A percentile compares a stretch with the other conserved stretches of the same genome.
Evolutionary conservation across 2,888 invertebrate genomes (phyloP).

Genomic region (Reticulitermes lucifugus): DNA sequence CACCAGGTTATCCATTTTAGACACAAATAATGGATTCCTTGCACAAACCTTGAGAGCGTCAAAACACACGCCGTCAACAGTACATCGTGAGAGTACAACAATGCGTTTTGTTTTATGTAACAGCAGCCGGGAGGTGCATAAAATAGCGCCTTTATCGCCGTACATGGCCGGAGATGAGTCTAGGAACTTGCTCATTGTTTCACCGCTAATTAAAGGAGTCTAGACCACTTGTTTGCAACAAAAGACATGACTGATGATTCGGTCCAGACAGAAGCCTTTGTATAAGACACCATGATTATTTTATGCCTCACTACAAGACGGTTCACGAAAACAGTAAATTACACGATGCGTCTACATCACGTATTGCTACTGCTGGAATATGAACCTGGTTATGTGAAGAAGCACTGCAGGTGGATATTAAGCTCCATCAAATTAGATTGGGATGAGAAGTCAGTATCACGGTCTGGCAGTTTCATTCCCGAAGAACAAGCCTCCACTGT

Average conservation of each 20-base stretch:
- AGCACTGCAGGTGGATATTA: too few species aligned
- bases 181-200: slow-evolving; percentile 1
- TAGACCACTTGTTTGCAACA: background rate
- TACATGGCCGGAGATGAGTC: background rate
- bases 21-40: too few species aligned
- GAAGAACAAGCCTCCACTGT: too few species aligned
- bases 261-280: background rate
- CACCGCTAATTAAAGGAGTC: slow-evolving; percentile 10
- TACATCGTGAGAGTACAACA: background rate
- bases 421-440: too few species aligned
- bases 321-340: background rate
- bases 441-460: too few species aligned
- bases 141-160: background rate
- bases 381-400: too few species aligned
- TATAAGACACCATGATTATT: background rate
- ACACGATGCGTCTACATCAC: too few species aligned
- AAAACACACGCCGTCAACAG: background rate
- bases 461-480: too few species aligned
- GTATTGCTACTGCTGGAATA: too few species aligned
- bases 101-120: background rate
- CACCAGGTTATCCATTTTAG: too few species aligned
- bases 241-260: slow-evolving; percentile 24
- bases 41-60: too few species aligned
- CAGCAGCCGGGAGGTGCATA: background rate
- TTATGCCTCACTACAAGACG: background rate